These are phyloP conservation scores for Tychaedon coryphoeus DNA, from an alignment of 2,113 vertebrate genomes.

Conservation along the genomic window DNA sequence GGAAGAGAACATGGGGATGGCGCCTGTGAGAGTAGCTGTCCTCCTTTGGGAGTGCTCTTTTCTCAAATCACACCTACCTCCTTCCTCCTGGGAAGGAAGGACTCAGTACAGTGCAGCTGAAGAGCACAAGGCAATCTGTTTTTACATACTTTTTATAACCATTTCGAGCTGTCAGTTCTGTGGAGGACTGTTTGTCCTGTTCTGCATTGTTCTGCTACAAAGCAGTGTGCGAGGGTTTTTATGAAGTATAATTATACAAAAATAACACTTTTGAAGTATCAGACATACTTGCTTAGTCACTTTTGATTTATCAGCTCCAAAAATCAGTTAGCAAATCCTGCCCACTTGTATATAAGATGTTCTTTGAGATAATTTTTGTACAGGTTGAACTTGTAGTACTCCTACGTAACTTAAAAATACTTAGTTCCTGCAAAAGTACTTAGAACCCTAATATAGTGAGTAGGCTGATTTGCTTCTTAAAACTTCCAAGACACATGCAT, in stretches of 20 bases:
- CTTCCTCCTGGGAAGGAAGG: background rate
- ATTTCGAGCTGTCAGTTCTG: background rate
- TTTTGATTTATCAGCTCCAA: background rate
- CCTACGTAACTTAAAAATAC: slow-evolving; percentile 9
- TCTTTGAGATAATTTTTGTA: slow-evolving; percentile 16
- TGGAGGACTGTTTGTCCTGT: background rate
- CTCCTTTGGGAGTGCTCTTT: background rate
- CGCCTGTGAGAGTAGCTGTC: background rate
- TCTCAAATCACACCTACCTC: background rate
- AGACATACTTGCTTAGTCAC: background rate
- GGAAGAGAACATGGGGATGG: background rate
- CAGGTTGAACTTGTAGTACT: background rate
- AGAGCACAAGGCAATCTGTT: background rate
- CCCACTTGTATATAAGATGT: background rate
- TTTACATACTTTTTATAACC: background rate
- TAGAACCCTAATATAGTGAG: background rate
- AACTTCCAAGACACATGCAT: background rate
- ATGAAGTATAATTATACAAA: background rate
- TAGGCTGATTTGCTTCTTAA: background rate
- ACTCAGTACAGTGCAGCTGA: background rate
- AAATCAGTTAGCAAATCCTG: background rate
- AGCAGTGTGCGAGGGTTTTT: background rate
- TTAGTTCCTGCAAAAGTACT: background rate
- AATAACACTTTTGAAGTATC: background rate
- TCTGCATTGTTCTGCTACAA: background rate